Percentiles rank a stretch among this genome's conserved stretches.
These are phyloP conservation scores for Intellagama lesueurii DNA, from an alignment of 2,797 vertebrate species.

Conservation along the genomic window DNA sequence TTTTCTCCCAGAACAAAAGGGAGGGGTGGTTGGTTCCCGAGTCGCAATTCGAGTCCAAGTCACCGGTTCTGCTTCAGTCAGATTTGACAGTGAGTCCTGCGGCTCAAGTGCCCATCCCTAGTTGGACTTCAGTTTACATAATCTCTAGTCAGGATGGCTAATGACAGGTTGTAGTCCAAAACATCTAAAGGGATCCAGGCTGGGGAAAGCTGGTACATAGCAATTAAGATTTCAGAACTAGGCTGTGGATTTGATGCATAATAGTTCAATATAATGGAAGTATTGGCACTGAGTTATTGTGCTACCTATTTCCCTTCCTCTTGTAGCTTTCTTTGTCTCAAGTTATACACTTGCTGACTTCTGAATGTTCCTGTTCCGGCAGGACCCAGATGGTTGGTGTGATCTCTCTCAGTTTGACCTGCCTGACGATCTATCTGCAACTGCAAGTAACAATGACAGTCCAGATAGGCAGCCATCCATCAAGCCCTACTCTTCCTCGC, in stretches of 20 bases:
- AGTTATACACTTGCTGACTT: not conserved
- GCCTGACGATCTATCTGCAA: slow-evolving; percentile 79
- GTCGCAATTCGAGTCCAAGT: too few relatives aligned
- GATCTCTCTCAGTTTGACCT: slow-evolving; percentile 93
- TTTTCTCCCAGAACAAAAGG: too few relatives aligned
- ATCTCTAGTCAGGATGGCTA: not conserved
- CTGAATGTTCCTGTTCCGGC: slow-evolving; percentile 28
- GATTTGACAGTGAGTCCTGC: too few relatives aligned
- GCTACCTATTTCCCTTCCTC: not conserved
- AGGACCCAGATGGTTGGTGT: slow-evolving; percentile 96
- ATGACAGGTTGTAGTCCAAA: not conserved
- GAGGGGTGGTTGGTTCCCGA: too few relatives aligned
- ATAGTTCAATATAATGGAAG: not conserved
- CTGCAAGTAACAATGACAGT: slow-evolving; percentile 61
- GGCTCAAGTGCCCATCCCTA: too few relatives aligned
- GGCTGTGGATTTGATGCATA: not conserved
- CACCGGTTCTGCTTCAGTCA: too few relatives aligned
- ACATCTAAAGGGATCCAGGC: not conserved
- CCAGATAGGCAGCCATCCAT: slow-evolving; percentile 40
- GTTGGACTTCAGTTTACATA: too few relatives aligned
- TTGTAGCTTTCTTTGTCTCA: not conserved
- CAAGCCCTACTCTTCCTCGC: slow-evolving; percentile 13
- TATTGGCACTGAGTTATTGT: not conserved
- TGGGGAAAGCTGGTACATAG: not conserved
- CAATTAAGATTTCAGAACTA: not conserved